Conservation (phyloP, 2,113 vertebrate genomes). For the Scortum barcoo region DNA sequence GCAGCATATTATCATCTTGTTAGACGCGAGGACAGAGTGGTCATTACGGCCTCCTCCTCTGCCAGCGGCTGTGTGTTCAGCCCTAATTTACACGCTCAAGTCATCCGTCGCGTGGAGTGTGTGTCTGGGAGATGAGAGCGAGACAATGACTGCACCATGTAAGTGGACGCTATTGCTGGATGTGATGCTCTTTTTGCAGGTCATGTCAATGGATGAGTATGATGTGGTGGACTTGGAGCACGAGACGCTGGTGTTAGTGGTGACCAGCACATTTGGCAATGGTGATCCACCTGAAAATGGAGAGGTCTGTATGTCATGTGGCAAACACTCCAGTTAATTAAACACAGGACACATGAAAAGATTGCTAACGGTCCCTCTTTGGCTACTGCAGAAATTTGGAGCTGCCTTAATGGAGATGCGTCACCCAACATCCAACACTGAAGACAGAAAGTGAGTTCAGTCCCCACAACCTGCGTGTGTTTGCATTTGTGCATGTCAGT, state of each 20-base stretch:
- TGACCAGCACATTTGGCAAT: conserved; percentile 97
- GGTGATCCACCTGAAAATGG: conserved; percentile 97
- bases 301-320: conserved; percentile 84
- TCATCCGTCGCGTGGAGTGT: conserved; percentile 55
- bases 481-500: not conserved
- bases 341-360: not conserved
- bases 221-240: conserved; percentile 96
- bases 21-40: conserved; percentile 74
- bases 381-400: conserved; percentile 92
- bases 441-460: conserved; percentile 93
- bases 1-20: conserved; percentile 80
- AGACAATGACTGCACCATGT: conserved; percentile 10
- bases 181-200: conserved; percentile 78
- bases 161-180: not conserved
- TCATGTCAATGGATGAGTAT: conserved; percentile 97
- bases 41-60: conserved; percentile 69
- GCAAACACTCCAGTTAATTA: not conserved
- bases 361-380: not conserved
- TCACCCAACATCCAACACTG: conserved; percentile 92
- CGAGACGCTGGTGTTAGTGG: conserved; percentile 92
- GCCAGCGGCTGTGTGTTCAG: conserved; percentile 60
- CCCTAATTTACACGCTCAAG: conserved; percentile 58
- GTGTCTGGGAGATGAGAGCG: conserved; percentile 21
- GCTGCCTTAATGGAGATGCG: conserved; percentile 96
- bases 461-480: not conserved